These are phyloP conservation scores for Scrobipalpa atriplicella DNA, from an alignment of 2,888 invertebrate species.

Conservation along the genomic window DNA sequence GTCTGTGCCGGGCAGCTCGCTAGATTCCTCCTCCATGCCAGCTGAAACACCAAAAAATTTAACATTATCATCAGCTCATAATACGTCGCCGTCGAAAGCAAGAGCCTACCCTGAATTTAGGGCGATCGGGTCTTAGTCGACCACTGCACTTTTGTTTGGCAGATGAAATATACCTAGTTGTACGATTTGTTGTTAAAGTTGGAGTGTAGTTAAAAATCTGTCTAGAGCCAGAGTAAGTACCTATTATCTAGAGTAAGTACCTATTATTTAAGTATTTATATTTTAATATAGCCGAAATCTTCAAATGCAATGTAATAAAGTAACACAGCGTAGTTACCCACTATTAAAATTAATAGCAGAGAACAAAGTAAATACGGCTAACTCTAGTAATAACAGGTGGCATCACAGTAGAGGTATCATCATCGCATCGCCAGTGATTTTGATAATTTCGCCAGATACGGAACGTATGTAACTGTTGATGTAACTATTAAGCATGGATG, in stretches of 20 bases:
- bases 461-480: neutral
- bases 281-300: neutral
- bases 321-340: neutral
- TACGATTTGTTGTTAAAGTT: too few species aligned
- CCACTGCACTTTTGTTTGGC: too few species aligned
- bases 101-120: too few species aligned
- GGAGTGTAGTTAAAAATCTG: too few species aligned
- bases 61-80: too few species aligned
- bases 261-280: too few species aligned
- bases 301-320: neutral
- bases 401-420: neutral
- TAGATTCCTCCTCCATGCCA: conserved; percentile 87
- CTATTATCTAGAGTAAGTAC: too few species aligned
- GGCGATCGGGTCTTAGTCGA: too few species aligned
- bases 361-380: conserved; percentile 5
- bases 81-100: too few species aligned
- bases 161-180: too few species aligned
- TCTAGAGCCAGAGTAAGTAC: too few species aligned
- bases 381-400: neutral
- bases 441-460: conserved; percentile 20
- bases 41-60: conserved; percentile 67
- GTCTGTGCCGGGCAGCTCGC: conserved; percentile 83
- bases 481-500: neutral
- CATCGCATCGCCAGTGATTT: conserved; percentile 13
- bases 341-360: conserved; percentile 2